Conservation (phyloP, 2,113 vertebrate species). For the Tachysurus fulvidraco region DNA sequence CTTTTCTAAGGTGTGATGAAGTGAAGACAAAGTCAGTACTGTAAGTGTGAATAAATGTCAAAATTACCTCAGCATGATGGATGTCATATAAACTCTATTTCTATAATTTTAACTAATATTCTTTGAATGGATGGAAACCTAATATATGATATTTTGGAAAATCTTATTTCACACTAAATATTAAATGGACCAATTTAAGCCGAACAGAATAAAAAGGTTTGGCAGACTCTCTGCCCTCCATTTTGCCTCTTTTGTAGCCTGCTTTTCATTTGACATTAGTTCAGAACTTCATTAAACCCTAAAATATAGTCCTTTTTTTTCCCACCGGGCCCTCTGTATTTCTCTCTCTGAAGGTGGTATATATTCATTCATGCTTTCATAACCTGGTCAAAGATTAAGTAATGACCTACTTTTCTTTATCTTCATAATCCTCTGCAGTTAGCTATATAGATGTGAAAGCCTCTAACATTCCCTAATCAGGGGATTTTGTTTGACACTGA, state of each 20-base stretch:
- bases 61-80: not conserved
- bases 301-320: not conserved
- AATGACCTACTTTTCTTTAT: not conserved
- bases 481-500: constrained; percentile 26
- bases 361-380: constrained; percentile 16
- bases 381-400: constrained; percentile 20
- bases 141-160: not conserved
- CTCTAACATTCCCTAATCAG: constrained; percentile 11
- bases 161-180: not conserved
- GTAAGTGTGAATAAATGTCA: not conserved
- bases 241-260: not conserved
- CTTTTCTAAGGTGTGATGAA: not conserved
- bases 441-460: not conserved
- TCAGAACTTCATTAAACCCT: constrained; percentile 6
- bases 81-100: not conserved
- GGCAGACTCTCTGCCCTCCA: not conserved
- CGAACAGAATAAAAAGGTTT: not conserved
- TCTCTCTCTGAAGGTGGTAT: constrained; percentile 9
- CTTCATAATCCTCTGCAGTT: not conserved
- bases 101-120: not conserved
- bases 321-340: not conserved
- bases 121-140: not conserved
- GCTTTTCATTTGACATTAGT: not conserved
- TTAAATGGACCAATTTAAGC: not conserved
- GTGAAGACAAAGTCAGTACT: not conserved